Conservation (phyloP, 2,797 vertebrate species). For the Anguilla megastoma region DNA sequence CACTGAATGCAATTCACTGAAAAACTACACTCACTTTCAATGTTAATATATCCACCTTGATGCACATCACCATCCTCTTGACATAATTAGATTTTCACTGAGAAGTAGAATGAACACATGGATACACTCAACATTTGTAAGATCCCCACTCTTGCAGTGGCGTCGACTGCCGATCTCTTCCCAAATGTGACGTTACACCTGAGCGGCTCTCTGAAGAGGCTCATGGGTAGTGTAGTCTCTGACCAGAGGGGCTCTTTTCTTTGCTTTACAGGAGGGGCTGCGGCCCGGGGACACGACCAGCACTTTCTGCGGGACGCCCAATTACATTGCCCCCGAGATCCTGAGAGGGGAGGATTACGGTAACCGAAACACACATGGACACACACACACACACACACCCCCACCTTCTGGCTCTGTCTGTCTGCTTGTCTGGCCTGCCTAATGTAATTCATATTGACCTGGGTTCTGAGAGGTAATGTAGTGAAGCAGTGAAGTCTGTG, state of each 20-base stretch:
- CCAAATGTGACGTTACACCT: not conserved
- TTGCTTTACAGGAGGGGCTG: constrained; percentile 85
- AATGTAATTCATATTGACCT: not conserved
- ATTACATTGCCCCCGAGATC: constrained; percentile 98
- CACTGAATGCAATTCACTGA: not conserved
- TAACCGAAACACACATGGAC: constrained; percentile 59
- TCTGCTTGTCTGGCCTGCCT: not conserved
- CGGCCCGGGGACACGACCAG: constrained; percentile 97
- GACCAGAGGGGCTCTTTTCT: not conserved
- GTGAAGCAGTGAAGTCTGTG: not conserved
- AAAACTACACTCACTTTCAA: not conserved
- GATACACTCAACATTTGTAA: not conserved
- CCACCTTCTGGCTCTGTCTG: not conserved
- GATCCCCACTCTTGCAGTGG: not conserved
- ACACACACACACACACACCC: not conserved
- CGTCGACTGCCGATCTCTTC: not conserved
- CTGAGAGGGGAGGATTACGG: constrained; percentile 97
- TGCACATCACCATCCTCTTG: not conserved
- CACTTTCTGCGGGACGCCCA: constrained; percentile 98
- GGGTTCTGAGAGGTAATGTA: not conserved
- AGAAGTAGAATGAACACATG: not conserved
- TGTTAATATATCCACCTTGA: not conserved
- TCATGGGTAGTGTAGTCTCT: constrained; percentile 5
- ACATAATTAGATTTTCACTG: not conserved
- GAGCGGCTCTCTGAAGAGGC: not conserved